phyloP scores from a whole-genome alignment of 1,140 invertebrate species.

The Ostrea denselamellosa region DNA sequence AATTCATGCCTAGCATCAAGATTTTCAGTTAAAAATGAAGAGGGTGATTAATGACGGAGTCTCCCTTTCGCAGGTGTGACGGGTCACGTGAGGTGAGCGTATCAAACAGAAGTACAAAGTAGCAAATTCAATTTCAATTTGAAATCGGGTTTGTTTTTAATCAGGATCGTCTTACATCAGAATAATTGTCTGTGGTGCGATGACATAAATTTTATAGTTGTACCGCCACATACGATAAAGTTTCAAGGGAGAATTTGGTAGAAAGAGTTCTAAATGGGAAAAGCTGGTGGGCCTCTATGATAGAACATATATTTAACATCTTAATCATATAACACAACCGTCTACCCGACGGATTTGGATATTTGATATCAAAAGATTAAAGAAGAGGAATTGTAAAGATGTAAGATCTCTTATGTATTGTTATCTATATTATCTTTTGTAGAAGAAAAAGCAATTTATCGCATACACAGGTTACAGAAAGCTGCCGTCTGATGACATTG shows the following conservation, averaged over 20 bases:
- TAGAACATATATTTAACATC: constrained; percentile 31
- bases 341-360: background rate
- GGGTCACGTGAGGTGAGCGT: background rate
- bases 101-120: constrained; percentile 33
- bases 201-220: constrained; percentile 37
- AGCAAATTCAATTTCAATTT: constrained; percentile 38
- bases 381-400: constrained; percentile 24
- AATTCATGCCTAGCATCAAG: constrained; percentile 35
- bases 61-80: constrained; percentile 30
- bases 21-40: constrained; percentile 34
- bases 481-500: no score
- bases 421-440: constrained; percentile 27
- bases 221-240: constrained; percentile 10
- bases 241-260: constrained; percentile 7
- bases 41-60: background rate
- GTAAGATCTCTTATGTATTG: background rate
- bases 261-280: constrained; percentile 10
- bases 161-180: constrained; percentile 31
- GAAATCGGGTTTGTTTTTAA: constrained; percentile 39
- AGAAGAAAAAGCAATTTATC: constrained; percentile 11
- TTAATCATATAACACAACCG: background rate
- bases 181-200: constrained; percentile 37
- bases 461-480: background rate
- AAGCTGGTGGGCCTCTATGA: background rate
- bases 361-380: constrained; percentile 33